These are phyloP conservation scores for Oreotrochilus melanogaster DNA, from an alignment of 2,113 vertebrate species.

Conservation along the genomic window DNA sequence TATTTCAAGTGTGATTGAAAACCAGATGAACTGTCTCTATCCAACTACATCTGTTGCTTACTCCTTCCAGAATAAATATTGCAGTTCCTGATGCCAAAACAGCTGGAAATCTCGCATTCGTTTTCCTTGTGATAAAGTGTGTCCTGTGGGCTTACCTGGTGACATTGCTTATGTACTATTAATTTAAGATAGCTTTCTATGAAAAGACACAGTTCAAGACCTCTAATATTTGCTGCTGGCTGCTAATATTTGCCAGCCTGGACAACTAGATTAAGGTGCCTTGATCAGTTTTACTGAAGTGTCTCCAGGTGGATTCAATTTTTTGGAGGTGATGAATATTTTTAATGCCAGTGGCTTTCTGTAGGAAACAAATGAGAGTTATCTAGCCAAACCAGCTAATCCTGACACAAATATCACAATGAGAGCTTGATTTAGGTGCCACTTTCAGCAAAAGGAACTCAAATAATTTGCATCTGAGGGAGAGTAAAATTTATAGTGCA, in stretches of 20 bases:
- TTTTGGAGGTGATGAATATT: neutral
- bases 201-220: neutral
- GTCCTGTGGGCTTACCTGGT: constrained; percentile 46
- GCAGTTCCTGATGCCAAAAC: constrained; percentile 65
- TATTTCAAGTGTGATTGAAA: constrained; percentile 48
- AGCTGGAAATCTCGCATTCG: constrained; percentile 69
- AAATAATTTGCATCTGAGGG: neutral
- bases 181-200: neutral
- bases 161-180: neutral
- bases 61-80: constrained; percentile 71
- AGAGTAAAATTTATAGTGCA: neutral
- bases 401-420: neutral
- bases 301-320: neutral
- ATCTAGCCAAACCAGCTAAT: neutral
- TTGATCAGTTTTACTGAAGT: neutral
- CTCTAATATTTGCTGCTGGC: neutral
- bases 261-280: neutral
- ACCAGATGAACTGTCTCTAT: constrained; percentile 60
- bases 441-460: neutral
- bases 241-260: neutral
- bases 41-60: constrained; percentile 67
- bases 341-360: neutral
- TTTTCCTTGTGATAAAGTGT: constrained; percentile 16
- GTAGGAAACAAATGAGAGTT: neutral
- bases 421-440: neutral